Percentiles rank a stretch among this genome's conserved stretches.
Conservation (phyloP, 2,888 invertebrate species). For the Chrysolina oricalcia region DNA sequence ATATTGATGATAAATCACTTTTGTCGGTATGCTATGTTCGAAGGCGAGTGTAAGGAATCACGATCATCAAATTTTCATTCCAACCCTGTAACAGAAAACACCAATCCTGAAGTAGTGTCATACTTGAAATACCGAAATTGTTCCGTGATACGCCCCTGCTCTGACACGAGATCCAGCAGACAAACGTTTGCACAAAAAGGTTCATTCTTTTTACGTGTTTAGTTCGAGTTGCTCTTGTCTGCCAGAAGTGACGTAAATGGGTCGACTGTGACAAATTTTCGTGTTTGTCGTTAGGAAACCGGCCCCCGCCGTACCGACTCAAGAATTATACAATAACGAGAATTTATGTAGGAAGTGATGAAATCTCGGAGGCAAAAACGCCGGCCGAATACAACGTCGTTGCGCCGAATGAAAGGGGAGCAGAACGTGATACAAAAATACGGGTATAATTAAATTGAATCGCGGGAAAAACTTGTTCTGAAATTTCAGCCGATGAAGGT, state of each 20-base stretch:
- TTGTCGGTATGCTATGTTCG: too few species aligned
- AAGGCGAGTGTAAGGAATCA: too few species aligned
- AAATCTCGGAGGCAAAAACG: constrained; percentile 43
- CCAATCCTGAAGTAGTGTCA: too few species aligned
- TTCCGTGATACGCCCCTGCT: not conserved
- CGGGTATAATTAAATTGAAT: constrained; percentile 42
- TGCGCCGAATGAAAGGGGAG: constrained; percentile 36
- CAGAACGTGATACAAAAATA: constrained; percentile 41
- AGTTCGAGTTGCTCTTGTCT: constrained; percentile 48
- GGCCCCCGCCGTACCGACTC: constrained; percentile 44
- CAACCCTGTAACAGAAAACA: too few species aligned
- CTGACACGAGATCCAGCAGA: constrained; percentile 32
- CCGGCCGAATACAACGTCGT: constrained; percentile 13
- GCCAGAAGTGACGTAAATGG: constrained; percentile 58
- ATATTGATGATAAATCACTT: too few species aligned
- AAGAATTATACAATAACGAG: constrained; percentile 54
- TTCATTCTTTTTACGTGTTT: constrained; percentile 54
- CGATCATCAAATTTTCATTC: too few species aligned
- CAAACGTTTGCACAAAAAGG: constrained; percentile 49
- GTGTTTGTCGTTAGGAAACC: constrained; percentile 57
- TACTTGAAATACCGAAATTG: too few species aligned
- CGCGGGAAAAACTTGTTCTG: constrained; percentile 12
- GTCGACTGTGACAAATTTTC: constrained; percentile 61
- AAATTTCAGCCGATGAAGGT: constrained; percentile 5
- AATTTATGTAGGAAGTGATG: constrained; percentile 52